A percentile compares a stretch with the other conserved stretches of the same genome.
These are phyloP conservation scores for Morpho deidamia DNA, from an alignment of 2,888 invertebrate species.

Conservation along the genomic window DNA sequence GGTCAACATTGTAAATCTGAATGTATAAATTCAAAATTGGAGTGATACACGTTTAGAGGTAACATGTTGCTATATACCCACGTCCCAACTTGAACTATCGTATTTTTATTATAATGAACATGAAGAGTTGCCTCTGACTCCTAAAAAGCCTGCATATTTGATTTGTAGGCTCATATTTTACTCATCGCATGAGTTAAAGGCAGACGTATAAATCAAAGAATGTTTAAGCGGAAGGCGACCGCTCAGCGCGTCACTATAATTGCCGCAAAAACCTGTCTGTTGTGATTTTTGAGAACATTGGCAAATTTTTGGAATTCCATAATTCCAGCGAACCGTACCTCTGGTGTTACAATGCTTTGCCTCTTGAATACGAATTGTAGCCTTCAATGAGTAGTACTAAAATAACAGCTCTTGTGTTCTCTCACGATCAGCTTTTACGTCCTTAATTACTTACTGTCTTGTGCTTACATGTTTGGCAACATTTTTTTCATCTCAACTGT, in stretches of 20 bases:
- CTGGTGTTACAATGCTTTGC: conserved; percentile 17
- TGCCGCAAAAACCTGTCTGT: conserved; percentile 71
- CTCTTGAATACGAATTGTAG: conserved; percentile 15
- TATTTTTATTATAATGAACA: conserved; percentile 74
- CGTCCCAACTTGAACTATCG: conserved; percentile 65
- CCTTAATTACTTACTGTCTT: too few relatives aligned
- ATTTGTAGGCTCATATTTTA: conserved; percentile 71
- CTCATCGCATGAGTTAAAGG: conserved; percentile 52
- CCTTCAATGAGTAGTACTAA: neutral
- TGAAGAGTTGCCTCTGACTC: conserved; percentile 55
- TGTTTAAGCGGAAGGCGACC: conserved; percentile 60
- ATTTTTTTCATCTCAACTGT: too few relatives aligned
- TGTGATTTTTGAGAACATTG: conserved; percentile 68
- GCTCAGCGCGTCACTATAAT: conserved; percentile 68
- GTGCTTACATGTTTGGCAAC: too few relatives aligned
- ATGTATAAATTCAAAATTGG: conserved; percentile 44
- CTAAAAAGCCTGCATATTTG: conserved; percentile 71
- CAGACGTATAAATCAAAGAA: conserved; percentile 73
- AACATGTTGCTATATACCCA: conserved; percentile 35
- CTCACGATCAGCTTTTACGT: neutral
- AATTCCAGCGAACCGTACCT: conserved; percentile 36
- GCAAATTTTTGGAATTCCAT: conserved; percentile 72
- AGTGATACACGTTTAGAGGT: conserved; percentile 41
- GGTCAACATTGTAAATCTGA: conserved; percentile 23
- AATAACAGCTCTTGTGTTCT: neutral